phyloP scores from a whole-genome alignment of 1,140 invertebrate species.

The Melanaphis sacchari region DNA sequence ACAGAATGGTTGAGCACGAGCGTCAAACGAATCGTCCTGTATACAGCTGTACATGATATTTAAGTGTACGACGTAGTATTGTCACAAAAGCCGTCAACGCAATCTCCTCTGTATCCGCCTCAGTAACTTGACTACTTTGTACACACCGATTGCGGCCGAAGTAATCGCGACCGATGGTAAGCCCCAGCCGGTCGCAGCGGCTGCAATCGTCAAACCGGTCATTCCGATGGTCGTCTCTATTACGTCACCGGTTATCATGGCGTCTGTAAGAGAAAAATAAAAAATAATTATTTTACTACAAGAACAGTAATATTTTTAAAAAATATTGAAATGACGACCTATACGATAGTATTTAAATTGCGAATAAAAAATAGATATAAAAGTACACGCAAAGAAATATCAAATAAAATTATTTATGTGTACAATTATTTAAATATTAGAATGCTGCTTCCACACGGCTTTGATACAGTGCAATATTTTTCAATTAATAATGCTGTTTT shows the following conservation, averaged over 20 bases:
- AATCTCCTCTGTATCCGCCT: background rate
- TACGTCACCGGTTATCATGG: slow-evolving; percentile 33
- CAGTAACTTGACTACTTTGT: slow-evolving; percentile 31
- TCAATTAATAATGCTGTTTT: background rate
- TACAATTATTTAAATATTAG: background rate
- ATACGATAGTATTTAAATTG: background rate
- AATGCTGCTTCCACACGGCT: too few species aligned
- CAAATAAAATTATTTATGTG: background rate
- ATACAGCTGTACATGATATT: background rate
- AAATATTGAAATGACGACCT: background rate
- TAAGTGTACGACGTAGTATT: background rate
- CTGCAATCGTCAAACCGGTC: slow-evolving; percentile 38
- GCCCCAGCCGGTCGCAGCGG: slow-evolving; percentile 31
- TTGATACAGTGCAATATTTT: background rate
- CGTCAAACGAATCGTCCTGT: background rate
- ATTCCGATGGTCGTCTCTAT: slow-evolving; percentile 41
- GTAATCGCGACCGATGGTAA: slow-evolving; percentile 13
- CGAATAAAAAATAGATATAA: background rate
- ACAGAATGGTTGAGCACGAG: background rate
- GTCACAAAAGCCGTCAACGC: background rate
- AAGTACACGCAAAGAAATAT: background rate
- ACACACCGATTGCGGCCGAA: background rate
- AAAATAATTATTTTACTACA: background rate
- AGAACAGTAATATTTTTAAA: background rate
- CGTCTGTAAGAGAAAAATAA: background rate